These are phyloP conservation scores for Sebastes wilsoni DNA, from an alignment of 2,797 vertebrate genomes.

Conservation along the genomic window DNA sequence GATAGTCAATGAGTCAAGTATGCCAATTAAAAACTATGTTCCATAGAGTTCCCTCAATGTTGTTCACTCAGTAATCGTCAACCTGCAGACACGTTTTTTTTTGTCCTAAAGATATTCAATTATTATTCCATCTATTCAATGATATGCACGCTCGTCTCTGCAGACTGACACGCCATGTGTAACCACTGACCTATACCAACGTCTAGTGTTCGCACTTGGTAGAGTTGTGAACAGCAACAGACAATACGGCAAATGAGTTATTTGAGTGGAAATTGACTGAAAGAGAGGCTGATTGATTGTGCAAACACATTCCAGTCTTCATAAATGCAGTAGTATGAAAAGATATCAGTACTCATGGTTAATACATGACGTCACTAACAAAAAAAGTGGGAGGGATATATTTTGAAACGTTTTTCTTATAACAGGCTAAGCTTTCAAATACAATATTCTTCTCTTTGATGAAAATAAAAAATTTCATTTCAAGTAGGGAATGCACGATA, in stretches of 20 bases:
- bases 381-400: not conserved
- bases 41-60: not conserved
- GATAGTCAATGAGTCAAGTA: not conserved
- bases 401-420: accelerated
- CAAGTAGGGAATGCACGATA: too few relatives aligned
- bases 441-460: not conserved
- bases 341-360: not conserved
- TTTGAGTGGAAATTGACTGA: not conserved
- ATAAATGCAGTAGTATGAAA: not conserved
- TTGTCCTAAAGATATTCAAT: not conserved
- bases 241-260: not conserved
- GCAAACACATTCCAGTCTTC: not conserved
- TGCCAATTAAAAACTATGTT: not conserved
- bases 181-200: not conserved
- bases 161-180: not conserved
- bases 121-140: not conserved
- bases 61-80: not conserved
- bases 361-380: not conserved
- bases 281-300: not conserved
- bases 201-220: not conserved
- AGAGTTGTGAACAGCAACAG: not conserved
- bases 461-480: not conserved
- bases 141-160: not conserved
- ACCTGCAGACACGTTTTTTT: not conserved
- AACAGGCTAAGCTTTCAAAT: not conserved